Evolutionary conservation across 2,113 vertebrate genomes (phyloP).

Genomic region (Engystomops pustulosus): DNA sequence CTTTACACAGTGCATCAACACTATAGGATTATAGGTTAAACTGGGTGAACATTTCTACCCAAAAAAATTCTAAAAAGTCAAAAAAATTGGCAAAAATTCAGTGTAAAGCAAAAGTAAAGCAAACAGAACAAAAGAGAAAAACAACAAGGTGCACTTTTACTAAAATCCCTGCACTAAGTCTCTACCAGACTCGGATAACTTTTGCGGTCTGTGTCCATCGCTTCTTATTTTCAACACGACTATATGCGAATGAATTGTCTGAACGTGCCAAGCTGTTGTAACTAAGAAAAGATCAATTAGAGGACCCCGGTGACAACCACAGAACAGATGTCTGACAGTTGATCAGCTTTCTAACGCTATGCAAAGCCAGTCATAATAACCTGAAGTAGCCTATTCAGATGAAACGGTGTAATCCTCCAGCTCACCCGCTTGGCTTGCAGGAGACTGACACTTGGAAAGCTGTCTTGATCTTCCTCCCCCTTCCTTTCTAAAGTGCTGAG

Average conservation of each 20-base stretch:
- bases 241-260: constrained; percentile 11
- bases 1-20: too few species aligned
- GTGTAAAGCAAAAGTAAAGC: too few species aligned
- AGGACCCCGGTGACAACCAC: constrained; percentile 6
- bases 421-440: not conserved
- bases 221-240: not conserved
- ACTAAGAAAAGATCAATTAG: constrained; percentile 28
- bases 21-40: too few species aligned
- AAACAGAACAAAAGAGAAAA: not conserved
- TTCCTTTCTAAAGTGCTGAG: constrained; percentile 10
- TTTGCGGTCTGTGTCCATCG: not conserved
- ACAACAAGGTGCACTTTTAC: not conserved
- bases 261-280: constrained; percentile 18
- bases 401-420: constrained; percentile 40
- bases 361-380: constrained; percentile 51
- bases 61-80: too few species aligned
- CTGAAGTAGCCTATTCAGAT: constrained; percentile 44
- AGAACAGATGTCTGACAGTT: constrained; percentile 54
- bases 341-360: constrained; percentile 40
- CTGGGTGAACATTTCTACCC: too few species aligned
- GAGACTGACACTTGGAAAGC: constrained; percentile 32
- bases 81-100: too few species aligned
- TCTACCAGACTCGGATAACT: not conserved
- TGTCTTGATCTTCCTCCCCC: constrained; percentile 6
- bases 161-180: not conserved